Conservation (phyloP, 2,113 vertebrate genomes). For the Sardina pilchardus region DNA sequence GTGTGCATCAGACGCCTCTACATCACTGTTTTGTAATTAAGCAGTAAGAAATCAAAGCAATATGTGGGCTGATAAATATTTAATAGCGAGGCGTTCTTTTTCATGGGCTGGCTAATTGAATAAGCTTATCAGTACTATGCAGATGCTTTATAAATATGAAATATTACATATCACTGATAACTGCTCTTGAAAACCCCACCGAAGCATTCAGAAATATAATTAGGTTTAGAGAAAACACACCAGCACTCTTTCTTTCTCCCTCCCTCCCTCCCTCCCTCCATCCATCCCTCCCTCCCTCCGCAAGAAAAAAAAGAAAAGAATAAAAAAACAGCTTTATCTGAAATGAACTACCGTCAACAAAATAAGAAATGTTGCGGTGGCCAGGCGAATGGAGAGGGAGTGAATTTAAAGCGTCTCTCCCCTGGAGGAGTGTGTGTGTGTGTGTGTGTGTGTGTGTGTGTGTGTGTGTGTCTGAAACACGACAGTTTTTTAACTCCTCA, state of each 20-base stretch:
- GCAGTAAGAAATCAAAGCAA: slow-evolving; percentile 75
- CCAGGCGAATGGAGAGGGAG: slow-evolving; percentile 35
- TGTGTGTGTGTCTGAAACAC: not conserved
- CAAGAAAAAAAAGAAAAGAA: not conserved
- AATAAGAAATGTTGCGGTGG: slow-evolving; percentile 58
- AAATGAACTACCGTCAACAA: slow-evolving; percentile 58
- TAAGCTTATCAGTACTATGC: slow-evolving; percentile 77
- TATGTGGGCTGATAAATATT: slow-evolving; percentile 74
- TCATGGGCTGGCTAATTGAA: slow-evolving; percentile 74
- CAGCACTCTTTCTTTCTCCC: slow-evolving; percentile 49
- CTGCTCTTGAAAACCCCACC: slow-evolving; percentile 69
- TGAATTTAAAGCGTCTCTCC: not conserved
- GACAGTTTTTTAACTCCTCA: not conserved
- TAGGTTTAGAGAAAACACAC: slow-evolving; percentile 65
- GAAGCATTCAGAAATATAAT: slow-evolving; percentile 78
- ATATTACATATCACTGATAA: slow-evolving; percentile 76
- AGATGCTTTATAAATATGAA: slow-evolving; percentile 80
- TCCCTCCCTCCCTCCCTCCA: slow-evolving; percentile 17
- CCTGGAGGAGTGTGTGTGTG: not conserved
- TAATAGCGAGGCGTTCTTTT: slow-evolving; percentile 63
- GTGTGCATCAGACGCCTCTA: slow-evolving; percentile 34
- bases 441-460: too few species aligned
- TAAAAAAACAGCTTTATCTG: slow-evolving; percentile 54
- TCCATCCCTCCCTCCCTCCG: not conserved
- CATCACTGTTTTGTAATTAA: slow-evolving; percentile 68